These are phyloP conservation scores for Pachyseris speciosa DNA, from an alignment of 64 coral and sea anemone species.

Conservation along the genomic window DNA sequence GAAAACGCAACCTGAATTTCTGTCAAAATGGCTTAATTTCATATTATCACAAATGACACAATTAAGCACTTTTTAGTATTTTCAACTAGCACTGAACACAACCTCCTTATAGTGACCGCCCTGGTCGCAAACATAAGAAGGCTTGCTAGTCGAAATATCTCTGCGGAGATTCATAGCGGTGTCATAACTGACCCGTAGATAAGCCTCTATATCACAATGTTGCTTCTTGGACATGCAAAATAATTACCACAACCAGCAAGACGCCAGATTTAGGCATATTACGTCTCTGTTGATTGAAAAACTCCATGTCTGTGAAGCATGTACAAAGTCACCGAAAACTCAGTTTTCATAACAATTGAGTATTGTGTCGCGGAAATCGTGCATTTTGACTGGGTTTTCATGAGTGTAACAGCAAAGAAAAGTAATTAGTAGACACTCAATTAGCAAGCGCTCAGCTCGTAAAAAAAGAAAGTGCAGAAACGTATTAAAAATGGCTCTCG, in stretches of 20 bases:
- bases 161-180: slow-evolving; percentile 38
- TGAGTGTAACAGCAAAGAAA: slow-evolving; percentile 45
- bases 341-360: slow-evolving; percentile 76
- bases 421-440: slow-evolving; percentile 74
- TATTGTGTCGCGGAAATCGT: slow-evolving; percentile 68
- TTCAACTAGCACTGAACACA: slow-evolving; percentile 42
- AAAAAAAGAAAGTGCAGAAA: slow-evolving; percentile 62
- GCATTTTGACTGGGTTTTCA: slow-evolving; percentile 43
- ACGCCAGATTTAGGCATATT: slow-evolving; percentile 63
- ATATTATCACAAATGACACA: slow-evolving; percentile 59
- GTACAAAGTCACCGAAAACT: slow-evolving; percentile 75
- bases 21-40: slow-evolving; percentile 58
- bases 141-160: background rate
- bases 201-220: slow-evolving; percentile 28
- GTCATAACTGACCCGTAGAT: slow-evolving; percentile 28
- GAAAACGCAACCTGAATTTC: slow-evolving; percentile 31
- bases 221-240: slow-evolving; percentile 64
- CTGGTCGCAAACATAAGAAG: background rate
- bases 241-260: slow-evolving; percentile 36
- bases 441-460: slow-evolving; percentile 56
- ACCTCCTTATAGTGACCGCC: slow-evolving; percentile 45
- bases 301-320: slow-evolving; percentile 74
- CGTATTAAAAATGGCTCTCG: slow-evolving; percentile 27
- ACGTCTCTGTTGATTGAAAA: slow-evolving; percentile 66
- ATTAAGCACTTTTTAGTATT: slow-evolving; percentile 68